Evolutionary conservation across 1,140 invertebrate genomes (phyloP).

Genomic region (Callitettix versicolor): DNA sequence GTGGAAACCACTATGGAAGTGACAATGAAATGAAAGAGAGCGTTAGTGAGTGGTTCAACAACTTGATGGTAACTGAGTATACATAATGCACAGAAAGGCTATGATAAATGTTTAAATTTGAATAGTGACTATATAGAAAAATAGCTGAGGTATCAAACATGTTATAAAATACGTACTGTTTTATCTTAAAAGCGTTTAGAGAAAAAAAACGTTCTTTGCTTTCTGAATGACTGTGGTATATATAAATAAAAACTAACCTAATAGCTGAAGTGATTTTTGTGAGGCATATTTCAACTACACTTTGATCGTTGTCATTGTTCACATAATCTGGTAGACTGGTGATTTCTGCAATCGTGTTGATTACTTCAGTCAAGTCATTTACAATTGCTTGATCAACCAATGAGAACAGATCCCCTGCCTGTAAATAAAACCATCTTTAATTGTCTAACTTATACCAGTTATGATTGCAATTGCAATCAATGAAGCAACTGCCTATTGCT

Average conservation of each 20-base stretch:
- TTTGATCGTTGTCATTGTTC: constrained; percentile 81
- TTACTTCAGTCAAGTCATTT: constrained; percentile 71
- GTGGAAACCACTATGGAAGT: no score
- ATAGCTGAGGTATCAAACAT: no score
- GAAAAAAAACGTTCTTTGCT: no score
- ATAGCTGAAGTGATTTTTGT: constrained; percentile 79
- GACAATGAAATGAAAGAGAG: no score
- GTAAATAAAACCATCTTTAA: constrained; percentile 20
- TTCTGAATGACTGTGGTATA: no score
- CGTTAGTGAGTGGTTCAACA: no score
- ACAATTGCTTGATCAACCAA: constrained; percentile 76
- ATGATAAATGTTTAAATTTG: no score
- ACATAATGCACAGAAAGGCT: no score
- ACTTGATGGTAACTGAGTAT: no score
- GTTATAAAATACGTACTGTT: no score
- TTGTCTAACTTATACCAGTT: not conserved
- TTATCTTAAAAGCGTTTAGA: no score
- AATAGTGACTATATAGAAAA: no score
- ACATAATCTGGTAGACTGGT: constrained; percentile 69
- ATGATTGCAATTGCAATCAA: not conserved
- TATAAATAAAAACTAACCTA: constrained; percentile 40
- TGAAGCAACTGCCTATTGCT: not conserved
- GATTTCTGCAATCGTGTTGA: constrained; percentile 65
- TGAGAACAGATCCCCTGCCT: constrained; percentile 82
- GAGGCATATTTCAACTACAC: constrained; percentile 86